These are phyloP conservation scores for Schlechtendalia chinensis DNA, from an alignment of 1,140 invertebrate species.

Conservation along the genomic window DNA sequence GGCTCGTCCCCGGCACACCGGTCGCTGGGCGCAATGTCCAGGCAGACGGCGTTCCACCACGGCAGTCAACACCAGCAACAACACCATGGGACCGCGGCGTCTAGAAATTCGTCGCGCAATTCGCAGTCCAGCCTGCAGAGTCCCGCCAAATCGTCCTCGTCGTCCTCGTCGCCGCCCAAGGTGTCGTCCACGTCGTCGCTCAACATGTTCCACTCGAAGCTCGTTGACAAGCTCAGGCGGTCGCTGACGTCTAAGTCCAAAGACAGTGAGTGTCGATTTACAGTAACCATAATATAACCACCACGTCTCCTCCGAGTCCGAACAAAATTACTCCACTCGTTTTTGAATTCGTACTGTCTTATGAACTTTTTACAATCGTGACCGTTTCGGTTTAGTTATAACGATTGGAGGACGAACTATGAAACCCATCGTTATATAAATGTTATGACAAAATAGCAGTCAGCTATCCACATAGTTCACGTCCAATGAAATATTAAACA, in stretches of 20 bases:
- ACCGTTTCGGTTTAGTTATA: no score
- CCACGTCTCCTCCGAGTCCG: no score
- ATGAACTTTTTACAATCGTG: no score
- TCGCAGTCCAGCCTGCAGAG: slow-evolving; percentile 63
- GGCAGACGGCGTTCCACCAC: slow-evolving; percentile 56
- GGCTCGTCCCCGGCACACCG: slow-evolving; percentile 63
- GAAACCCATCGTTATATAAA: no score
- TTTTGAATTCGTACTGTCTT: no score
- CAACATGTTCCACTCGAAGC: slow-evolving; percentile 79
- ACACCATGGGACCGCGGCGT: slow-evolving; percentile 59
- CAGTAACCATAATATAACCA: no score
- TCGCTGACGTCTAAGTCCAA: slow-evolving; percentile 65
- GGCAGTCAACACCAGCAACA: slow-evolving; percentile 62
- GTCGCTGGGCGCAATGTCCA: slow-evolving; percentile 60
- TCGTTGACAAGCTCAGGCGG: slow-evolving; percentile 79
- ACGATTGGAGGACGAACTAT: no score
- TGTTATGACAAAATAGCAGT: no score
- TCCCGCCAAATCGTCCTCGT: slow-evolving; percentile 61
- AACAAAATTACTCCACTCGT: no score
- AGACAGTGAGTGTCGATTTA: slow-evolving; percentile 26
- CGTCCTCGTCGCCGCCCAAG: slow-evolving; percentile 63
- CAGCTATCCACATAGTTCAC: no score
- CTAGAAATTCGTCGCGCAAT: slow-evolving; percentile 61
- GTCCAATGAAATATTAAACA: no score
- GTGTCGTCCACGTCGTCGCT: slow-evolving; percentile 64